Evolutionary conservation across 1,140 invertebrate species (phyloP).

Genomic region (Drusus annulatus): DNA sequence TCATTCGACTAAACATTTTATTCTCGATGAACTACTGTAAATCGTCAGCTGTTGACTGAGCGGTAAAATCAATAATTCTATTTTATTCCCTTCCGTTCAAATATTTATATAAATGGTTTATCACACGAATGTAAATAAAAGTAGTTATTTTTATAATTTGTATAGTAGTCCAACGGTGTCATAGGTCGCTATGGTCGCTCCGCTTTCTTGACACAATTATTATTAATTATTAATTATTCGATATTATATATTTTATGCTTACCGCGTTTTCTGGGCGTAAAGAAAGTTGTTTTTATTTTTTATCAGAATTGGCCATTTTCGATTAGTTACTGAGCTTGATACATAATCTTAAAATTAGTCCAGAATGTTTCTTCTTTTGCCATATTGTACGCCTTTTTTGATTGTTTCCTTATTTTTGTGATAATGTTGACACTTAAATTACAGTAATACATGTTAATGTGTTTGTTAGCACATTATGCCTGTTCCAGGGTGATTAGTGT

Average conservation of each 20-base stretch:
- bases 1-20: no score
- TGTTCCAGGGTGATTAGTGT: no score
- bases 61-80: no score
- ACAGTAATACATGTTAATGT: no score
- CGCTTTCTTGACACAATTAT: conserved; percentile 32
- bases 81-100: no score
- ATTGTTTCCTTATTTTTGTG: background rate
- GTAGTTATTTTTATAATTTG: no score
- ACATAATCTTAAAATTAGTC: background rate
- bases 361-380: no score
- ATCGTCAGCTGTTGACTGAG: no score
- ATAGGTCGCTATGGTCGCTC: conserved; percentile 40
- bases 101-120: no score
- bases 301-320: background rate
- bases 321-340: background rate
- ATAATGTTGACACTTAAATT: background rate
- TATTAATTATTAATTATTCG: background rate
- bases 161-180: conserved; percentile 25
- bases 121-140: no score
- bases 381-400: background rate
- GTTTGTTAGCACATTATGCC: no score
- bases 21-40: no score
- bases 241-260: conserved; percentile 2
- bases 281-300: conserved; percentile 5
- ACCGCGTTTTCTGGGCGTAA: background rate